Evolutionary conservation across 2,797 vertebrate species (phyloP).

Genomic region (Fratercula arctica): DNA sequence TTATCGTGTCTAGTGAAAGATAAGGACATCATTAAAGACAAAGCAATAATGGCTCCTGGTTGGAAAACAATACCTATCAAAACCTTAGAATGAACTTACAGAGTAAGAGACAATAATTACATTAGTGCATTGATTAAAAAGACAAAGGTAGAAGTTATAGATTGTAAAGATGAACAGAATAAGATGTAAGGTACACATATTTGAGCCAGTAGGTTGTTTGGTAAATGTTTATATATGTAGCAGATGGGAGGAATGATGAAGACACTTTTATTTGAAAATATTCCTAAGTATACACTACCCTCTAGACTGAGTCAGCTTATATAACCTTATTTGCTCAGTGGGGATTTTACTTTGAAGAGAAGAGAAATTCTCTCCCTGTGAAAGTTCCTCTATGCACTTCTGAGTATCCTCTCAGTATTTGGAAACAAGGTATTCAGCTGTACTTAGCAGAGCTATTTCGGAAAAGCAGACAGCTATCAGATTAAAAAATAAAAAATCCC

Average conservation of each 20-base stretch:
- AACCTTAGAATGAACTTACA: not conserved
- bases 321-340: not conserved
- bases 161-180: not conserved
- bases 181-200: not conserved
- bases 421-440: not conserved
- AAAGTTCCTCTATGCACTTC: not conserved
- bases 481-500: not conserved
- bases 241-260: not conserved
- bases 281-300: not conserved
- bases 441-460: not conserved
- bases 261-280: not conserved
- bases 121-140: not conserved
- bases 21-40: not conserved
- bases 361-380: not conserved
- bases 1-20: not conserved
- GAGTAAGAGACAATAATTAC: not conserved
- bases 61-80: not conserved
- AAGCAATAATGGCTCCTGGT: not conserved
- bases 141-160: not conserved
- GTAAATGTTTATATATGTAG: not conserved
- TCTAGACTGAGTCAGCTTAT: not conserved
- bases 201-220: not conserved
- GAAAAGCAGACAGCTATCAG: not conserved
- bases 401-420: not conserved
- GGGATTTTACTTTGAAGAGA: not conserved